Percentiles rank a stretch among this genome's conserved stretches.
These are phyloP conservation scores for Cetonia aurata DNA, from an alignment of 2,888 invertebrate genomes.

Conservation along the genomic window DNA sequence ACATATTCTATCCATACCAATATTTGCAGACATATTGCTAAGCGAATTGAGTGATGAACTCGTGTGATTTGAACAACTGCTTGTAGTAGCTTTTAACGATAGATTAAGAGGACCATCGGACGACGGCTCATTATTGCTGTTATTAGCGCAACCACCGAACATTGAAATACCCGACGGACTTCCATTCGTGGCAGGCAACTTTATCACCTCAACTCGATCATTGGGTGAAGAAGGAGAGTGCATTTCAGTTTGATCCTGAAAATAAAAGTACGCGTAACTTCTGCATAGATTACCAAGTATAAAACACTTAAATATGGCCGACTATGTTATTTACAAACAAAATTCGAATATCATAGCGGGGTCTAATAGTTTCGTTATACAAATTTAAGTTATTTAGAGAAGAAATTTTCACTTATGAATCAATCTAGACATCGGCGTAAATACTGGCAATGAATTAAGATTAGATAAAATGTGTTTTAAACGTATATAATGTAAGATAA, in stretches of 20 bases:
- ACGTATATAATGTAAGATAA: conserved; percentile 29
- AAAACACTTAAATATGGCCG: conserved; percentile 13
- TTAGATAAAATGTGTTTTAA: conserved; percentile 39
- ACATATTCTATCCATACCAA: conserved; percentile 70
- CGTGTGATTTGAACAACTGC: conserved; percentile 54
- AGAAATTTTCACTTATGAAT: conserved; percentile 24
- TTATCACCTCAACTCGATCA: conserved; percentile 87
- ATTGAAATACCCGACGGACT: conserved; percentile 62
- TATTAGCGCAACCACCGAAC: conserved; percentile 49
- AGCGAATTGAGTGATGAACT: conserved; percentile 72
- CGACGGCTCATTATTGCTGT: conserved; percentile 64
- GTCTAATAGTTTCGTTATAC: background rate
- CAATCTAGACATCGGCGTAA: conserved; percentile 6
- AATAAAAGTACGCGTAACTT: too few species aligned
- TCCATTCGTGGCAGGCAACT: conserved; percentile 77
- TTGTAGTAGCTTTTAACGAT: conserved; percentile 78
- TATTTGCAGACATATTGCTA: conserved; percentile 70
- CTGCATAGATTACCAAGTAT: background rate
- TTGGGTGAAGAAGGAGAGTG: conserved; percentile 62
- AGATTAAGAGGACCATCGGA: conserved; percentile 86
- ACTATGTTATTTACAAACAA: conserved; percentile 11
- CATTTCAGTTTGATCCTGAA: conserved; percentile 58
- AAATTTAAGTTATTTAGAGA: conserved; percentile 19
- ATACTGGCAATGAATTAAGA: conserved; percentile 26
- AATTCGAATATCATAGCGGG: conserved; percentile 8